phyloP scores from a whole-genome alignment of 2,888 invertebrate species.

The Pyrgus malvae region DNA sequence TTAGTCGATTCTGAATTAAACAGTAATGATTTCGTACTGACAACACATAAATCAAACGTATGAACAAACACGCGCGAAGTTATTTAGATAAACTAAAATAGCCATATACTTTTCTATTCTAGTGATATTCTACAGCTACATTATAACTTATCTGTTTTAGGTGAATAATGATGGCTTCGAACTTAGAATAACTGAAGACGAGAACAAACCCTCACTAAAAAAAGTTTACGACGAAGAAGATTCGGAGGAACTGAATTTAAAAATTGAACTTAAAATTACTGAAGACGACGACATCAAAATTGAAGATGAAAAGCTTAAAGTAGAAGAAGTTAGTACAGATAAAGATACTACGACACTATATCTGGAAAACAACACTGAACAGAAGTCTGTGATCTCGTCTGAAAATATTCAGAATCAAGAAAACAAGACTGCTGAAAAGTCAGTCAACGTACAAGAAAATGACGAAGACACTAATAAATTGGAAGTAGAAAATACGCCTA shows the following conservation, averaged over 20 bases:
- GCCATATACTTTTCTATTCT: too few relatives aligned
- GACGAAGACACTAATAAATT: conserved; percentile 19
- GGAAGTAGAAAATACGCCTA: too few relatives aligned
- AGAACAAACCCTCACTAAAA: conserved; percentile 44
- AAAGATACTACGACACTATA: conserved; percentile 11
- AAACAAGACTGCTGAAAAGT: conserved; percentile 24
- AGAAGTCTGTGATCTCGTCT: conserved; percentile 21
- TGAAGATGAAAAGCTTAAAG: conserved; percentile 19
- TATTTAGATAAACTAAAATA: too few relatives aligned
- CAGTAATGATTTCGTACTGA: too few relatives aligned
- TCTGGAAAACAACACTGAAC: conserved; percentile 26
- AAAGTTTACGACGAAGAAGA: conserved; percentile 51
- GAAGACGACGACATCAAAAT: conserved; percentile 65
- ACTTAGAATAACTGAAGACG: conserved; percentile 49
- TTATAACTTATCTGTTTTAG: conserved; percentile 46
- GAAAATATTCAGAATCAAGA: conserved; percentile 22
- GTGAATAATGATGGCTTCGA: conserved; percentile 54
- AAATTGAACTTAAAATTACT: conserved; percentile 72
- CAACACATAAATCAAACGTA: too few relatives aligned
- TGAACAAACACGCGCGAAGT: too few relatives aligned
- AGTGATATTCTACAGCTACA: too few relatives aligned
- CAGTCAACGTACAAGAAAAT: conserved; percentile 1
- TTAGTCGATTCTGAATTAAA: too few relatives aligned
- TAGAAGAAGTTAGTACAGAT: not conserved
- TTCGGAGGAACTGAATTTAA: conserved; percentile 61